Evolutionary conservation across 2,797 vertebrate genomes (phyloP).

Genomic region (Phoxinus dragarum): DNA sequence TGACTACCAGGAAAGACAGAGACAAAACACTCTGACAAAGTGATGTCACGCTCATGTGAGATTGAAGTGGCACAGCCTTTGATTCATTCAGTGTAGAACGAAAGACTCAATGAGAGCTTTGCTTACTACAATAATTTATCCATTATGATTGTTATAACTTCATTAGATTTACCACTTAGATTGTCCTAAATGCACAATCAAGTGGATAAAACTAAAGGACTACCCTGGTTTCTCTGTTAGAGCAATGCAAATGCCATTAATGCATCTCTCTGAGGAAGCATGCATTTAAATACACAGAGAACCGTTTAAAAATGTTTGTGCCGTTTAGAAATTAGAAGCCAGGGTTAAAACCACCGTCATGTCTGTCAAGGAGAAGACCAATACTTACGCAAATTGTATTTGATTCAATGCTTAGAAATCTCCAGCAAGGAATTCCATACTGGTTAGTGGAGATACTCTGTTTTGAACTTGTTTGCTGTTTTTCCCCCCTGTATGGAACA

Average conservation of each 20-base stretch:
- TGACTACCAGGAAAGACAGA: constrained; percentile 17
- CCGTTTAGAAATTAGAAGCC: neutral
- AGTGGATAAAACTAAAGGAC: neutral
- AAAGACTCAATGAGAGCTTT: neutral
- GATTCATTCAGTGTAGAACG: neutral
- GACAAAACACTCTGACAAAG: constrained; percentile 28
- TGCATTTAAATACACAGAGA: neutral
- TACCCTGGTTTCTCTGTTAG: neutral
- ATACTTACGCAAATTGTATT: constrained; percentile 12
- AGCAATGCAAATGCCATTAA: constrained; percentile 6
- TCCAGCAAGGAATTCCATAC: neutral
- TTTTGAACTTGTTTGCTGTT: neutral
- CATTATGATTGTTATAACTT: neutral
- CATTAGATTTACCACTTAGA: neutral
- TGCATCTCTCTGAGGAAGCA: constrained; percentile 11
- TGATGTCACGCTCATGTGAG: neutral
- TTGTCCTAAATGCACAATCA: neutral
- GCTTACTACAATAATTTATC: neutral
- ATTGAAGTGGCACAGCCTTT: constrained; percentile 16
- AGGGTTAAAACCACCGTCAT: constrained; percentile 33
- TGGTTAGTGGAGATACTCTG: neutral
- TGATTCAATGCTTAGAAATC: neutral
- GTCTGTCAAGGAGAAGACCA: constrained; percentile 8
- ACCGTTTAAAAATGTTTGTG: neutral
- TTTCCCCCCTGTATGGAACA: too few relatives aligned